These are phyloP conservation scores for Agrilus biguttatus DNA, from an alignment of 2,888 invertebrate species.

Conservation along the genomic window DNA sequence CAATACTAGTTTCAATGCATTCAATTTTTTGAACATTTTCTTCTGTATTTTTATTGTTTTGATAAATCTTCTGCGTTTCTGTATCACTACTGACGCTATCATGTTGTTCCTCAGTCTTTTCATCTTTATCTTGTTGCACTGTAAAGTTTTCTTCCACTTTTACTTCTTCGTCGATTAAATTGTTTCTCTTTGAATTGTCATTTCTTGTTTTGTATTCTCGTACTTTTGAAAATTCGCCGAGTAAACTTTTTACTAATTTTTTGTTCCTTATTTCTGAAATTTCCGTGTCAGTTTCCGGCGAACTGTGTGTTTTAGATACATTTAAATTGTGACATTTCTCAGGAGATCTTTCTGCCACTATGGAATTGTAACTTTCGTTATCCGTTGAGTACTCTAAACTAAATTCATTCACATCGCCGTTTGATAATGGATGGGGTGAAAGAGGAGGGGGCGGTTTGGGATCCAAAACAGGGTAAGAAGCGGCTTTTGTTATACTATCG, in stretches of 20 bases:
- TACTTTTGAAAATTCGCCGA: constrained; percentile 19
- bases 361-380: constrained; percentile 1
- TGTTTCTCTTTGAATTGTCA: not conserved
- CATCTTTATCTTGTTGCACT: not conserved
- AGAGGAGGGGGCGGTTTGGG: too few species aligned
- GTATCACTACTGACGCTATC: not conserved
- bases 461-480: too few species aligned
- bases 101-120: not conserved
- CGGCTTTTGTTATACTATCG: too few species aligned
- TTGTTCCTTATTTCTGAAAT: constrained; percentile 17
- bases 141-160: not conserved
- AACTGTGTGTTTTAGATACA: too few species aligned
- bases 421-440: too few species aligned
- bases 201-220: not conserved
- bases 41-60: not conserved
- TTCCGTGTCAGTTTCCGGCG: constrained; percentile 10
- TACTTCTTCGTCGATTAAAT: not conserved
- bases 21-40: not conserved
- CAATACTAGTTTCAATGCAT: too few species aligned
- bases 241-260: constrained; percentile 16
- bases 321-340: too few species aligned
- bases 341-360: not conserved
- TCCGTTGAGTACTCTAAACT: constrained; percentile 14
- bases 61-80: not conserved
- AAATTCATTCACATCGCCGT: constrained; percentile 7